Evolutionary conservation across 1,140 invertebrate genomes (phyloP), one percentile per base, ranked within the genome.

Genomic region (Zophobas atratus): DNA sequence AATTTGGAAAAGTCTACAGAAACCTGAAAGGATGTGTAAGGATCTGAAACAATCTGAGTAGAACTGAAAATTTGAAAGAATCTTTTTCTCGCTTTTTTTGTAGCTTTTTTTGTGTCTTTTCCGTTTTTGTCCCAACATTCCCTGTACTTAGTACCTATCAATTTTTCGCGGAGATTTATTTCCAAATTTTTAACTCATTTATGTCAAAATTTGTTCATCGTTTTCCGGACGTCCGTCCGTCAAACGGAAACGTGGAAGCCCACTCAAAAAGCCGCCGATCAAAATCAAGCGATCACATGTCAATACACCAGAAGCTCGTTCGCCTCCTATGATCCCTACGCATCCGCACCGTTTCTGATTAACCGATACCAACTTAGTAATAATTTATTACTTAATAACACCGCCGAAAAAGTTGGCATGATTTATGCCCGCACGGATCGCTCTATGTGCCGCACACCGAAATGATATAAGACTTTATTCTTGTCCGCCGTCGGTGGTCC

Each of bases 401-500:
- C 5, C 46, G 48, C 2, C 35, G 36, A 20, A 49, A 72, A 72
- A 39, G 70, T 72, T 38, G 70, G 70, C 70, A 67, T 53, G 60
- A 67, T 67, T 67, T 67, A 67, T 67, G 8, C 57, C 6, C 6
- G 38, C 38, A 33, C 46, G 34, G 6, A 20, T 6, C 39, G 41
- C 8, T 73, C 72, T 39, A 53, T 76, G 53, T 76, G 63, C 72
- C 70, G 77, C 72, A 67, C 63, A 60, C 76, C 63, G 60, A 74
- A 63, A 70, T 70, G 74, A 75, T 76, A 53, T 78, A 75, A 56
- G 72, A 60, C 70, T 33, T 63, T 49, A 57, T 51, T 46, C 20
- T 48, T 6, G 36, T 70, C 70, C 78, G 38, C 48, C 56, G 78
- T 74, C 75, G 80, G 80, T 81, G 80, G 80, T 81, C 80, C 77